Conservation (phyloP, 1,140 invertebrate genomes). For the Tribolium madens region DNA sequence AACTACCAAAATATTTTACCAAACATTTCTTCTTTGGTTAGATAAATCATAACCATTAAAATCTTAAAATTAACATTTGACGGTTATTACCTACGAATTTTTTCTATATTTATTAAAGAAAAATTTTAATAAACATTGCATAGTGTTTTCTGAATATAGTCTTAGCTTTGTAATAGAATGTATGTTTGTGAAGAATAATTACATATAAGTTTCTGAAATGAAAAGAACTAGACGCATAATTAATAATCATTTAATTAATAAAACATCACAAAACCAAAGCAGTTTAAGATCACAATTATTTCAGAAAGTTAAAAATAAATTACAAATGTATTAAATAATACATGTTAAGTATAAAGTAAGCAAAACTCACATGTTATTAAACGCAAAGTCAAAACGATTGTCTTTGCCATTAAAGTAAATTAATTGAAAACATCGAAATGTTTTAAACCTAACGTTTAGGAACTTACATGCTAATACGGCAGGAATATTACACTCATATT, state of each 20-base stretch:
- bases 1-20: too few species aligned
- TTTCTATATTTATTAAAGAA: too few species aligned
- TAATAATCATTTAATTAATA: constrained; percentile 44
- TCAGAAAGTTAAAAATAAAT: constrained; percentile 57
- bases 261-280: constrained; percentile 62
- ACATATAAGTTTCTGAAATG: too few species aligned
- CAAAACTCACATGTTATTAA: constrained; percentile 39
- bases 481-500: constrained; percentile 52
- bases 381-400: constrained; percentile 21
- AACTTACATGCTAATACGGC: constrained; percentile 60
- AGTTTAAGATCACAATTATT: constrained; percentile 61
- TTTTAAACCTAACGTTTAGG: constrained; percentile 51
- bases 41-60: too few species aligned
- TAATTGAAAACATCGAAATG: constrained; percentile 10
- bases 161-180: too few species aligned
- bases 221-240: too few species aligned
- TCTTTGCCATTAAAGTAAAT: constrained; percentile 13
- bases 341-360: constrained; percentile 54
- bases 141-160: too few species aligned
- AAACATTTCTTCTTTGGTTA: too few species aligned
- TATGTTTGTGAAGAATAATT: too few species aligned
- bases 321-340: constrained; percentile 49
- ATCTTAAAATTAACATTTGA: too few species aligned
- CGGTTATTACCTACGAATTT: too few species aligned
- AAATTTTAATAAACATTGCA: too few species aligned